Conservation (phyloP, 2,113 vertebrate species). For the Xenopus tropicalis region UCB_Xtro_10.0 CM004444.2:131019001-131019500, state of each 20-base stretch:
- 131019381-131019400: constrained; percentile 89
- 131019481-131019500: constrained; percentile 94
- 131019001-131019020: constrained; percentile 93
- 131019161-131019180: constrained; percentile 93
- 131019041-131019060: constrained; percentile 92
- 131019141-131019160: constrained; percentile 91
- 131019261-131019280: constrained; percentile 90
- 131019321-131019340: constrained; percentile 93
- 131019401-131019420: constrained; percentile 96
- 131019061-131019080: constrained; percentile 93
- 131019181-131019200: constrained; percentile 90
- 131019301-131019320: constrained; percentile 94
- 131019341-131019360: constrained; percentile 93
- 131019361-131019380: constrained; percentile 94
- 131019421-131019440: constrained; percentile 86
- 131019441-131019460: constrained; percentile 93
- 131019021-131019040: constrained; percentile 90
- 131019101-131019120: constrained; percentile 88
- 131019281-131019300: constrained; percentile 98
- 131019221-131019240: constrained; percentile 95
- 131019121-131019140: constrained; percentile 92
- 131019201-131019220: constrained; percentile 95
- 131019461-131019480: constrained; percentile 95
- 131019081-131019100: constrained; percentile 95
- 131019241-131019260: constrained; percentile 94